Percentiles rank a stretch among this genome's conserved stretches.
Conservation (phyloP, 1,140 invertebrate genomes). For the Macrosteles quadrilineatus region DNA sequence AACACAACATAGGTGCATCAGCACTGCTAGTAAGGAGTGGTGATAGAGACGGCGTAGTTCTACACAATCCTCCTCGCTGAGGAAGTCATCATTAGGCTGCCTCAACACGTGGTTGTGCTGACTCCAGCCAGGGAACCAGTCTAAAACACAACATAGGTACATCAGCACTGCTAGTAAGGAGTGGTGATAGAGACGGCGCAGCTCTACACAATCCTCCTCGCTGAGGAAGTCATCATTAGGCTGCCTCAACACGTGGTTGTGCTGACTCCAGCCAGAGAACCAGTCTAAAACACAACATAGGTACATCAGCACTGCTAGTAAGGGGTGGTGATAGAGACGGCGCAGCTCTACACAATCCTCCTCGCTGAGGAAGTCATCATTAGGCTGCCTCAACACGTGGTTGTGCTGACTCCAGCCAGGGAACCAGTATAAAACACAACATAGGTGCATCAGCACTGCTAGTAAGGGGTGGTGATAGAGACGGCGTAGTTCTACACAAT, state of each 20-base stretch:
- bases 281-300: slow-evolving; percentile 61
- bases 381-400: slow-evolving; percentile 70
- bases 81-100: slow-evolving; percentile 79
- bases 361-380: slow-evolving; percentile 73
- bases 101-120: slow-evolving; percentile 61
- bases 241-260: slow-evolving; percentile 64
- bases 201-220: slow-evolving; percentile 76
- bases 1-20: slow-evolving; percentile 23
- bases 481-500: no score
- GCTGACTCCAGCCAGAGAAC: slow-evolving; percentile 71
- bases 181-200: slow-evolving; percentile 62
- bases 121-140: slow-evolving; percentile 78
- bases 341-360: slow-evolving; percentile 79
- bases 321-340: slow-evolving; percentile 59
- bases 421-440: slow-evolving; percentile 70
- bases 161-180: slow-evolving; percentile 51
- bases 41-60: slow-evolving; percentile 67
- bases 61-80: slow-evolving; percentile 75
- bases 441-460: neutral
- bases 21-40: slow-evolving; percentile 53
- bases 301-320: slow-evolving; percentile 46
- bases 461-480: no score
- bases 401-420: slow-evolving; percentile 66
- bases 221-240: slow-evolving; percentile 79
- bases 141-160: slow-evolving; percentile 51